These are phyloP conservation scores for Pheucticus melanocephalus DNA, from an alignment of 2,113 vertebrate species.

Conservation along the genomic window DNA sequence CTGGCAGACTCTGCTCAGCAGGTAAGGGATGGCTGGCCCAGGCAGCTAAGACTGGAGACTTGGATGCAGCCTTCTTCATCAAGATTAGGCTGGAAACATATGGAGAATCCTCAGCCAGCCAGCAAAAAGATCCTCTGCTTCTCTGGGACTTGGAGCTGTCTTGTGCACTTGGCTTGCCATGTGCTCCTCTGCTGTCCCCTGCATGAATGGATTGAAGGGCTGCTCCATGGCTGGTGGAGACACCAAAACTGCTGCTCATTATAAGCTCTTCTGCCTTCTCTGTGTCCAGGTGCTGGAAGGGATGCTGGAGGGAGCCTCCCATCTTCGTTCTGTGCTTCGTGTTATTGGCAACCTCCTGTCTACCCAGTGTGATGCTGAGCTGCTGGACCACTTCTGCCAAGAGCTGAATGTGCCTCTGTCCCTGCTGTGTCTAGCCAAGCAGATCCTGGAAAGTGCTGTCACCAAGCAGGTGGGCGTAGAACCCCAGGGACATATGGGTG, in stretches of 20 bases:
- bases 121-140: not conserved
- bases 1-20: conserved; percentile 75
- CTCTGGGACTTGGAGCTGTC: not conserved
- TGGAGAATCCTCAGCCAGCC: not conserved
- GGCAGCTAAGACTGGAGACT: not conserved
- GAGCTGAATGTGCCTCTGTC: conserved; percentile 77
- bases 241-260: not conserved
- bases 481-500: not conserved
- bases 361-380: conserved; percentile 64
- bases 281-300: conserved; percentile 77
- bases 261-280: not conserved
- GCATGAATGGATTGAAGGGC: not conserved
- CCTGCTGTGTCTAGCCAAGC: conserved; percentile 74
- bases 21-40: conserved; percentile 64
- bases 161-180: not conserved
- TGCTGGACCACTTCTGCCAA: conserved; percentile 61
- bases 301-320: conserved; percentile 68
- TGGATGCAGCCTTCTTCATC: not conserved
- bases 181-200: not conserved
- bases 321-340: conserved; percentile 73
- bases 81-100: not conserved
- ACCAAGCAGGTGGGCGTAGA: conserved; percentile 73
- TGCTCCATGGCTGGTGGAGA: not conserved
- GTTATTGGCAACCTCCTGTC: conserved; percentile 79
- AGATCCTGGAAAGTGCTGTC: conserved; percentile 67